A percentile compares a stretch with the other conserved stretches of the same genome.
Conservation (phyloP, 2,888 invertebrate species). For the Prenolepis imparis region DNA sequence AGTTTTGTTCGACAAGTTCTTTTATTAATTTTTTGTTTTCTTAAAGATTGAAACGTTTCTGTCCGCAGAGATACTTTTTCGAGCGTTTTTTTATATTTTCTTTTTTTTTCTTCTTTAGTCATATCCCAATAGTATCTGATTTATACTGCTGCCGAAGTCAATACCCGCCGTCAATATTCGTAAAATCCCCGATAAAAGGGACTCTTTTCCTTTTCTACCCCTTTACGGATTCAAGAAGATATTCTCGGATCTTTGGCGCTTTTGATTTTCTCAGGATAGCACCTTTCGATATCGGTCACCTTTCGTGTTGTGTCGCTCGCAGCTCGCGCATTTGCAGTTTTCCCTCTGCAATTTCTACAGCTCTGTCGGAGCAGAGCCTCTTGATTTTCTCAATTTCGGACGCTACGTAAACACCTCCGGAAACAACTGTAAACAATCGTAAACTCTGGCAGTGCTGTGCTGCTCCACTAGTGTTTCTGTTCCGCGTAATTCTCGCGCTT, state of each 20-base stretch:
- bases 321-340: conserved; percentile 18
- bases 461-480: neutral
- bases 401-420: conserved; percentile 35
- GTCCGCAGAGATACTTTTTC: neutral
- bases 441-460: conserved; percentile 31
- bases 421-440: conserved; percentile 51
- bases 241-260: conserved; percentile 37
- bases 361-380: conserved; percentile 26
- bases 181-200: conserved; percentile 14
- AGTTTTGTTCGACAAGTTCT: neutral
- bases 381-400: conserved; percentile 54
- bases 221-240: conserved; percentile 17
- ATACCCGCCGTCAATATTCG: conserved; percentile 32
- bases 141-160: conserved; percentile 30
- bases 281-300: conserved; percentile 38
- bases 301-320: conserved; percentile 21
- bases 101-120: neutral
- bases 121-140: conserved; percentile 27
- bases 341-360: conserved; percentile 12
- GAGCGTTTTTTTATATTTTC: neutral
- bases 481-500: conserved; percentile 37
- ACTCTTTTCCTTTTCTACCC: conserved; percentile 18
- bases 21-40: neutral
- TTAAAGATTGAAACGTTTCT: neutral
- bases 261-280: conserved; percentile 35